A percentile compares a stretch with the other conserved stretches of the same genome.
Evolutionary conservation across 2,113 vertebrate species (phyloP).

Genomic region (Nanorana parkeri): DNA sequence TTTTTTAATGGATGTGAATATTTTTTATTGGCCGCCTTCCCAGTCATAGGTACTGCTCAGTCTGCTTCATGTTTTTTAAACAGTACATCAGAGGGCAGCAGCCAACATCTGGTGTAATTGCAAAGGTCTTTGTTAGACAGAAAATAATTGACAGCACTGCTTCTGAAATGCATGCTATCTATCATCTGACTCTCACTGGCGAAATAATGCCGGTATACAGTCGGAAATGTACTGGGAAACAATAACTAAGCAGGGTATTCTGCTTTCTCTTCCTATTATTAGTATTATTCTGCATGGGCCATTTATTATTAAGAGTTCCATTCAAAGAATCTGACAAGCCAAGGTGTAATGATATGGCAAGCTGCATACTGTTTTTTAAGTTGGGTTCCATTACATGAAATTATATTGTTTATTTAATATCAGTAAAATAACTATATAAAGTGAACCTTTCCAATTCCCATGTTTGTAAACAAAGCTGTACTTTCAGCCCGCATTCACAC

Average conservation of each 20-base stretch:
- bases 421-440: no score
- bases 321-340: background rate
- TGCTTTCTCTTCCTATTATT: background rate
- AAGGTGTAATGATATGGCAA: background rate
- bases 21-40: conserved; percentile 4
- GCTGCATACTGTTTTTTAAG: no score
- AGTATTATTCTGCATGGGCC: background rate
- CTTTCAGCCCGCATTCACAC: no score
- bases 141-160: background rate
- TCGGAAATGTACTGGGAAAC: background rate
- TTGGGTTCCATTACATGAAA: no score
- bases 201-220: background rate
- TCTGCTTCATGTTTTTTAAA: conserved; percentile 16
- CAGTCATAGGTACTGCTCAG: conserved; percentile 3
- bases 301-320: background rate
- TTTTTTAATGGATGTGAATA: conserved; percentile 14
- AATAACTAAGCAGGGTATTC: background rate
- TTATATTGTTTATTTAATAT: no score
- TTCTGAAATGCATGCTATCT: background rate
- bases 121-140: conserved; percentile 12
- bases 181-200: background rate
- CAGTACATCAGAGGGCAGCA: conserved; percentile 23
- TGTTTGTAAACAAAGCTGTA: no score
- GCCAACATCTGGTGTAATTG: background rate
- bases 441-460: no score